A percentile compares a stretch with the other conserved stretches of the same genome.
Evolutionary conservation across 2,113 vertebrate species (phyloP).

Genomic region (Hipposideros armiger): DNA sequence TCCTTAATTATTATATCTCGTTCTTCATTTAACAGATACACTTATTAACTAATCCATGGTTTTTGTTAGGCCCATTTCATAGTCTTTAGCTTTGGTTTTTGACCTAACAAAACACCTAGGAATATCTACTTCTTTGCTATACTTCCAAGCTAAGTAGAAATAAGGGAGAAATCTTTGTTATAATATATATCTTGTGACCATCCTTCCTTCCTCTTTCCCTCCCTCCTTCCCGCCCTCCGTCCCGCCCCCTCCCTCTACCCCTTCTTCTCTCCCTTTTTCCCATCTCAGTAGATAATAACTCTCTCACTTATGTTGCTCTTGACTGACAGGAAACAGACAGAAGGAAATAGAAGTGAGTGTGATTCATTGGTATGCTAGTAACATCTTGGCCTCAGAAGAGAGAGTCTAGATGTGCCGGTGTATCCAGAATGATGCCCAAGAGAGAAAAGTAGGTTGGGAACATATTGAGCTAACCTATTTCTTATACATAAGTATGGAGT

Average conservation of each 20-base stretch:
- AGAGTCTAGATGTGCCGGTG: constrained; percentile 9
- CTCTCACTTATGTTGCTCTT: background rate
- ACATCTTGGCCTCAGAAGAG: background rate
- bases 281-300: background rate
- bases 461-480: constrained; percentile 13
- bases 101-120: background rate
- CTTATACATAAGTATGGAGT: background rate
- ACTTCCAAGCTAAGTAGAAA: constrained; percentile 31
- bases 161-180: constrained; percentile 1
- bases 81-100: constrained; percentile 42
- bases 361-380: constrained; percentile 48
- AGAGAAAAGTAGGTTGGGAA: constrained; percentile 52
- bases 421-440: constrained; percentile 23
- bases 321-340: constrained; percentile 22
- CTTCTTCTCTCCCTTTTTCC: background rate
- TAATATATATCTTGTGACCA: background rate
- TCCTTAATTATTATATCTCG: constrained; percentile 58
- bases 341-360: constrained; percentile 23
- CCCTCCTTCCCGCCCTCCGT: background rate
- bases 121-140: background rate
- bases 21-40: constrained; percentile 60
- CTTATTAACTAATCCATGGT: background rate
- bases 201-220: background rate
- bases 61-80: background rate
- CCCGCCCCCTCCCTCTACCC: background rate